These are phyloP conservation scores for Oreohelix idahoensis DNA, from an alignment of 1,140 invertebrate species.

Conservation along the genomic window DNA sequence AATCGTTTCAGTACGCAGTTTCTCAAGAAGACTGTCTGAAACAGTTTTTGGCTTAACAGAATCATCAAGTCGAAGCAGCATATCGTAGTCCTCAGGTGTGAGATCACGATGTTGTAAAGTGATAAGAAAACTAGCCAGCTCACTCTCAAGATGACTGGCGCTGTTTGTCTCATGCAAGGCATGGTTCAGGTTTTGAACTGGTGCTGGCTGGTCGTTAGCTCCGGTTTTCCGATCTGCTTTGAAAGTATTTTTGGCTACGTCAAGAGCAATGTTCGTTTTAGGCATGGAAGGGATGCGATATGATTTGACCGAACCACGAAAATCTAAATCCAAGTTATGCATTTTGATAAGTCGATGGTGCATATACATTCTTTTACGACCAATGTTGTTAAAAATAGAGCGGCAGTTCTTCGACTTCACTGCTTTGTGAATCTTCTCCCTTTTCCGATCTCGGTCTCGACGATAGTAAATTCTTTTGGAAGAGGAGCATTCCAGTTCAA, in stretches of 20 bases:
- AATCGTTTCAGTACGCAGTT: conserved; percentile 58
- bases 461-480: conserved; percentile 49
- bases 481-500: conserved; percentile 24
- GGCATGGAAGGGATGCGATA: conserved; percentile 26
- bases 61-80: conserved; percentile 63
- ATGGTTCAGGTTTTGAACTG: conserved; percentile 56
- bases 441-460: conserved; percentile 52
- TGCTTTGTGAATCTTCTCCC: conserved; percentile 58
- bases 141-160: conserved; percentile 44
- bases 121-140: conserved; percentile 56
- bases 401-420: conserved; percentile 62
- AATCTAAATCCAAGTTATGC: conserved; percentile 46
- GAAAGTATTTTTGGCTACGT: background rate
- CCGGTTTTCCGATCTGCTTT: background rate
- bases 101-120: conserved; percentile 63
- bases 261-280: conserved; percentile 36
- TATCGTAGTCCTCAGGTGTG: conserved; percentile 68
- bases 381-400: conserved; percentile 61
- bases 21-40: conserved; percentile 41
- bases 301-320: conserved; percentile 27
- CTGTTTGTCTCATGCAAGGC: conserved; percentile 55
- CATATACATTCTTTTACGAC: conserved; percentile 60
- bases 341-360: conserved; percentile 61
- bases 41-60: conserved; percentile 65
- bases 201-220: conserved; percentile 5